Evolutionary conservation across 2,113 vertebrate species (phyloP).

Genomic region (Cyanoramphus novaezelandiae): DNA sequence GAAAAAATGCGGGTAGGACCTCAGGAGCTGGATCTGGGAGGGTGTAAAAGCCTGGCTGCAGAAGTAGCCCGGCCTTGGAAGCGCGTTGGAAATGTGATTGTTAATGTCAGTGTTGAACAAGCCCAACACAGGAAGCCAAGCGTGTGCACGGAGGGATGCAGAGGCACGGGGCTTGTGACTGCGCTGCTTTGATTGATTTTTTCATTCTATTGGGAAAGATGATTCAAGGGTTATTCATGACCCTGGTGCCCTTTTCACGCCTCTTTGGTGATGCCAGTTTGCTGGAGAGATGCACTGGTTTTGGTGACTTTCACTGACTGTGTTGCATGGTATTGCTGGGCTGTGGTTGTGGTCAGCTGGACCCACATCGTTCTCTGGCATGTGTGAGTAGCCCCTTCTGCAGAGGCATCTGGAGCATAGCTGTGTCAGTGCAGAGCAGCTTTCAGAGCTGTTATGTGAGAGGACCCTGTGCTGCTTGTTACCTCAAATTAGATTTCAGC

Average conservation of each 20-base stretch:
- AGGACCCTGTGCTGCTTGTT: background rate
- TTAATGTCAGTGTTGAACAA: background rate
- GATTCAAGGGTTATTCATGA: background rate
- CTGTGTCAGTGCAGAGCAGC: background rate
- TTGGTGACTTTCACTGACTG: background rate
- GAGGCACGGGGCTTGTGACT: background rate
- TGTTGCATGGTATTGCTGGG: fast-evolving
- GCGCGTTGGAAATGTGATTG: background rate
- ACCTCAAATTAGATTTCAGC: background rate
- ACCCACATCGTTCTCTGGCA: fast-evolving
- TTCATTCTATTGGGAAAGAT: background rate
- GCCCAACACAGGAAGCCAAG: background rate
- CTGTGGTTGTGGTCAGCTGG: background rate
- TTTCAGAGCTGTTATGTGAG: background rate
- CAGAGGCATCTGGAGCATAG: fast-evolving
- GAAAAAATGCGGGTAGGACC: background rate
- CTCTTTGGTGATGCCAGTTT: background rate
- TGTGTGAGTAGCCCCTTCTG: background rate
- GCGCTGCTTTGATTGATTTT: background rate
- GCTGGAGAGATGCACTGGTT: background rate
- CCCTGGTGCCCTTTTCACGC: background rate
- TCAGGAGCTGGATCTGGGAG: background rate
- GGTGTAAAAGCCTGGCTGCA: background rate
- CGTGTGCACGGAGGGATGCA: fast-evolving
- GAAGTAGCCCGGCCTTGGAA: background rate